A percentile compares a stretch with the other conserved stretches of the same genome.
These are phyloP conservation scores for Brachyptera putata DNA, from an alignment of 2,888 invertebrate genomes.

Conservation along the genomic window DNA sequence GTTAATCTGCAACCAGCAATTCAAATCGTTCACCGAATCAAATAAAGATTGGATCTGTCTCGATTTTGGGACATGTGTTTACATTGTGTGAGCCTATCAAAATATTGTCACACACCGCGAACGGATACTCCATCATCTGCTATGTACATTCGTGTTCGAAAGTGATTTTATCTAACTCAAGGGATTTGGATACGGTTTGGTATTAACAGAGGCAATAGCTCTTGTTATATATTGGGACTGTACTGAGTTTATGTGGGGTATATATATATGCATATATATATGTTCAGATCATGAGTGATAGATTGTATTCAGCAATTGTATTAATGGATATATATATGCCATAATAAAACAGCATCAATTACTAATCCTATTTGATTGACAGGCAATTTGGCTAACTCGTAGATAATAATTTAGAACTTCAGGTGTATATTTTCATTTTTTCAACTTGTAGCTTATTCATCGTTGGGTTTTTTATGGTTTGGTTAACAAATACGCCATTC, in stretches of 20 bases:
- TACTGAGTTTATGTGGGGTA: too few relatives aligned
- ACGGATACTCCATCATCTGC: not conserved
- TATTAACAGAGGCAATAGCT: too few relatives aligned
- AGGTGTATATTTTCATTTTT: too few relatives aligned
- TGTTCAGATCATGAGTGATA: not conserved
- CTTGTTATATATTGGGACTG: not conserved
- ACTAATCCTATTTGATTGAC: conserved; percentile 15
- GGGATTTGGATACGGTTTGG: not conserved
- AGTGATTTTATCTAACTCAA: not conserved
- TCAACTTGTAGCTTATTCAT: too few relatives aligned
- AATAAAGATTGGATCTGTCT: conserved; percentile 15
- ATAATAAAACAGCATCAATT: not conserved
- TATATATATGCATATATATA: too few relatives aligned
- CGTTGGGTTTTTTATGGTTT: too few relatives aligned
- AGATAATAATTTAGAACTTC: too few relatives aligned
- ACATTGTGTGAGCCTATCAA: conserved; percentile 3
- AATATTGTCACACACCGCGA: conserved; percentile 14
- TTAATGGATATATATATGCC: conserved; percentile 4
- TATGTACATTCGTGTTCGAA: not conserved
- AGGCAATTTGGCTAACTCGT: not conserved
- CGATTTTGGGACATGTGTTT: conserved; percentile 8
- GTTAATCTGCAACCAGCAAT: not conserved
- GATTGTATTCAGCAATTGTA: conserved; percentile 12
- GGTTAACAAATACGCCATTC: too few relatives aligned
- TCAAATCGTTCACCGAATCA: conserved; percentile 8